Conservation (phyloP, 1,140 invertebrate species). For the Proctacanthus coquilletti region DNA sequence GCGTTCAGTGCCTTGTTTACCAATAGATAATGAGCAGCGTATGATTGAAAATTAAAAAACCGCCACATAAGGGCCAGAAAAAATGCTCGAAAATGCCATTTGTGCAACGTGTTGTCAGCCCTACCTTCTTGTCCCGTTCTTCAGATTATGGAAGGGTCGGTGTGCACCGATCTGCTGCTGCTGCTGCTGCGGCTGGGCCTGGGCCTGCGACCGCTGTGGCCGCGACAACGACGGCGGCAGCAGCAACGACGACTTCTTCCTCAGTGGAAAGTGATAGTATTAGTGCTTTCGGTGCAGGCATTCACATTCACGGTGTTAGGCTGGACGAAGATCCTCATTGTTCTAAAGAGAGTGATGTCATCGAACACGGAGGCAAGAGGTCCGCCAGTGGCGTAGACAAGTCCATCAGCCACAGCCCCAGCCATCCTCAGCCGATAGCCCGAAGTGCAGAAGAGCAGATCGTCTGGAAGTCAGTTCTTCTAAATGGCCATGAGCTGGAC, state of each 20-base stretch:
- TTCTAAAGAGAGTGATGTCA: slow-evolving; percentile 10
- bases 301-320: not conserved
- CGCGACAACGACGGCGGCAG: not conserved
- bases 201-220: not conserved
- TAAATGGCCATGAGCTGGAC: slow-evolving; percentile 51
- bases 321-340: not conserved
- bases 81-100: slow-evolving; percentile 44
- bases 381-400: not conserved
- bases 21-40: too few species aligned
- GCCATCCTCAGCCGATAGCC: slow-evolving; percentile 15
- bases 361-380: not conserved
- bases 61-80: too few species aligned
- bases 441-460: too few species aligned
- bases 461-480: too few species aligned
- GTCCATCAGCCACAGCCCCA: slow-evolving; percentile 9
- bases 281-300: slow-evolving; percentile 2
- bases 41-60: too few species aligned
- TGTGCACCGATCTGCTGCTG: not conserved
- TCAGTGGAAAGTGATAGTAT: slow-evolving; percentile 2
- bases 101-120: slow-evolving; percentile 50
- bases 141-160: slow-evolving; percentile 22
- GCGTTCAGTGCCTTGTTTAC: too few species aligned
- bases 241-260: slow-evolving; percentile 8
- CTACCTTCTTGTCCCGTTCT: slow-evolving; percentile 47
- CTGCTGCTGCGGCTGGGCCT: not conserved